Base-by-base conservation (phyloP, 2,113 vertebrate species). In the Jacana jacana region DNA sequence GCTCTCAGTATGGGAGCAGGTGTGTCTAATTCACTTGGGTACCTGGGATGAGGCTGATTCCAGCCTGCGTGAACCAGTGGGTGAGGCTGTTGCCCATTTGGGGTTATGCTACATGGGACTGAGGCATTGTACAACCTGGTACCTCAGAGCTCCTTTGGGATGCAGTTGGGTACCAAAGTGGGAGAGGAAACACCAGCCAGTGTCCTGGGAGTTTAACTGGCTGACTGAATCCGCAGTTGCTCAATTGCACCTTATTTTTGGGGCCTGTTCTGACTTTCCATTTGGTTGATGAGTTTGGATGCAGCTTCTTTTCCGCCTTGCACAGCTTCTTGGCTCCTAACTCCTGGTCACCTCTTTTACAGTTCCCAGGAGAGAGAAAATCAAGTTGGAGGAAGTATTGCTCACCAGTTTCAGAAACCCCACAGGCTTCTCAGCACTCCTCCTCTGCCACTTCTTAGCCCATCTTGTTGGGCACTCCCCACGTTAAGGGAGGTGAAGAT, bases 41-140 rank as follows among this genome's bases (percentile, higher is more conserved):
- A 9, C 8, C 65, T 7, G 20, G 60, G 39, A 25, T 20, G 13
- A 44, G 1, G 11, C 37, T 60, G 46, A 30, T 49, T 71, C 33
- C 89, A 88, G 88, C 55, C n/a, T 5, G 13, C 0, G 1, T 3
- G 66, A 46, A 33, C 4, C 23, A 1, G 11, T 9, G 75, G 52
- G n/a, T 8, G 76, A 78, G 71, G 64, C 64, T 85, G 86, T 24
- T 46, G 6, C 49, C 11, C 7, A 1, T 7, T 5, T 4, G 30
- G 77, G 39, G 58, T 35, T 28, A 12, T 13, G 51, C 9, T 37
- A 5, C 8, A 0, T 1, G n/a, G 58, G 46, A 5, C 1, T 6
- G 40, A 39, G 58, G 9, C 12, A 2, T n/a, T 4, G 0, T 2
- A 18, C 30, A 64, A 4, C 57, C 73, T 9, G 60, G 6, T 1